Conservation (phyloP, 2,888 invertebrate genomes). For the Lasioglossum lativentre region DNA sequence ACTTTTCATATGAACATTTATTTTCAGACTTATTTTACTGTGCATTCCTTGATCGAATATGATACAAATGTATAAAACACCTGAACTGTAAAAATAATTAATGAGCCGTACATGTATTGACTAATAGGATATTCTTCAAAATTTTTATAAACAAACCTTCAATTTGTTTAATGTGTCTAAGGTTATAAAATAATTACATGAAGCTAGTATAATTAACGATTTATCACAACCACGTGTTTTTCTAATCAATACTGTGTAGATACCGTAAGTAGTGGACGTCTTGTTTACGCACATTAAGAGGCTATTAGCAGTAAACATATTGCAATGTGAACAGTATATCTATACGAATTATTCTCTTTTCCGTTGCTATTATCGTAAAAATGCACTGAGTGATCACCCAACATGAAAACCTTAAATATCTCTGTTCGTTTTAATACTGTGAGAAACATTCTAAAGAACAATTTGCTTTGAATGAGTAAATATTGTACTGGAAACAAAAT, state of each 20-base stretch:
- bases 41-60: background rate
- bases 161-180: background rate
- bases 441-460: background rate
- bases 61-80: background rate
- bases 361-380: background rate
- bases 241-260: background rate
- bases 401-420: background rate
- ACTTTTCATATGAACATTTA: background rate
- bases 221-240: conserved; percentile 13
- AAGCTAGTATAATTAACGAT: conserved; percentile 1
- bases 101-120: background rate
- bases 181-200: conserved; percentile 7
- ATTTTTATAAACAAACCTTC: background rate
- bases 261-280: background rate
- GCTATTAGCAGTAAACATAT: background rate
- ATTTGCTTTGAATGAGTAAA: background rate
- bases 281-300: background rate
- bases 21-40: background rate
- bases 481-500: background rate
- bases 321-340: background rate
- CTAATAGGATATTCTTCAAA: background rate
- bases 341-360: background rate
- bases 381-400: background rate
- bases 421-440: background rate
- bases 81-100: background rate